Evolutionary conservation across 2,888 invertebrate species (phyloP).

Genomic region (Brachyopa scutellaris): DNA sequence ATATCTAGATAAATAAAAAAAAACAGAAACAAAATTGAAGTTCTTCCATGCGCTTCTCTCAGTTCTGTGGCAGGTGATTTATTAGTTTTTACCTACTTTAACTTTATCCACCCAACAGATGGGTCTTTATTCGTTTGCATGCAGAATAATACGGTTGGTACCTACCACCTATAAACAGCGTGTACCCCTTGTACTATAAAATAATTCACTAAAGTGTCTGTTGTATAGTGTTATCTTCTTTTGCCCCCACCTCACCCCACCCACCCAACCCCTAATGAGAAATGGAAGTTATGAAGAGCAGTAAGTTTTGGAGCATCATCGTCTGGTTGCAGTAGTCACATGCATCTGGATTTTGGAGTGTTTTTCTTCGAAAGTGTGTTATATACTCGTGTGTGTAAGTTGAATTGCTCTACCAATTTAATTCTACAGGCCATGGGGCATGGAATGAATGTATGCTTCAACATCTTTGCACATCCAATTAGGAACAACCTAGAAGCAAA

Average conservation of each 20-base stretch:
- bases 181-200: conserved; percentile 13
- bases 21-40: no score
- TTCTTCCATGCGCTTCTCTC: conserved; percentile 14
- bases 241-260: background rate
- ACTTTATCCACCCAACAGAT: conserved; percentile 58
- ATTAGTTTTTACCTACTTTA: conserved; percentile 60
- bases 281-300: conserved; percentile 12
- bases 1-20: no score
- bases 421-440: background rate
- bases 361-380: background rate
- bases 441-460: background rate
- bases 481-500: conserved; percentile 10
- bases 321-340: conserved; percentile 3
- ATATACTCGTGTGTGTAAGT: background rate
- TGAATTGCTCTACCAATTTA: conserved; percentile 27
- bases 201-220: conserved; percentile 30
- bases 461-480: conserved; percentile 51
- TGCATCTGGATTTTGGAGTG: conserved; percentile 18
- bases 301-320: background rate
- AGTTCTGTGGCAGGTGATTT: conserved; percentile 44
- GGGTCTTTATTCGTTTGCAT: conserved; percentile 22
- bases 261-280: conserved; percentile 1
- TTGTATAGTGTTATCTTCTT: background rate
- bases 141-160: no score
- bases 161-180: no score